Conservation (phyloP, 1,140 invertebrate species). For the Drosophila malerkotliana region DNA sequence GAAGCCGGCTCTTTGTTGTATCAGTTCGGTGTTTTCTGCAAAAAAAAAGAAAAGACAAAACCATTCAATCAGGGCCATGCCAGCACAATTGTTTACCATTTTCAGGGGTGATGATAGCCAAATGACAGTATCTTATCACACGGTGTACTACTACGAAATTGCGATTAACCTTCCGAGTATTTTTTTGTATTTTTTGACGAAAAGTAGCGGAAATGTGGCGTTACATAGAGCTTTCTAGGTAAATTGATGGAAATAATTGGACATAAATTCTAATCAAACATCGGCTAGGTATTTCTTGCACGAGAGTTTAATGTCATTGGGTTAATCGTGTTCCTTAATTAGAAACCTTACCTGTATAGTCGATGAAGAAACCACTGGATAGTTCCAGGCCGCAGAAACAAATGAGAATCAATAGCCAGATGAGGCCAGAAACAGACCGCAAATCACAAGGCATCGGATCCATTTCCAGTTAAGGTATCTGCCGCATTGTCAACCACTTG, state of each 20-base stretch:
- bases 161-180: conserved; percentile 42
- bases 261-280: too few species aligned
- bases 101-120: conserved; percentile 44
- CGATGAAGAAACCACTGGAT: conserved; percentile 47
- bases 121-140: conserved; percentile 64
- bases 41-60: conserved; percentile 19
- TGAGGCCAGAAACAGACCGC: conserved; percentile 14
- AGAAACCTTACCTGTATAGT: conserved; percentile 61
- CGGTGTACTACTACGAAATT: conserved; percentile 19
- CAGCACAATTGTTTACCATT: conserved; percentile 41
- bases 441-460: conserved; percentile 31
- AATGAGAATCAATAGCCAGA: conserved; percentile 47
- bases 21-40: conserved; percentile 73
- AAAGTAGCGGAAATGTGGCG: conserved; percentile 28
- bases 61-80: conserved; percentile 43
- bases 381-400: conserved; percentile 21
- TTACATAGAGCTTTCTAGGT: conserved; percentile 3
- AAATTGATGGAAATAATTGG: not conserved
- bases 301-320: too few species aligned
- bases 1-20: conserved; percentile 71
- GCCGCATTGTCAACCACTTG: conserved; percentile 14
- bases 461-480: conserved; percentile 37
- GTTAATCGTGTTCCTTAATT: too few species aligned
- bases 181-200: conserved; percentile 40
- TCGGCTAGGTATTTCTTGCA: too few species aligned